Evolutionary conservation across 2,888 invertebrate genomes (phyloP).

Genomic region (Dasypolia templi): DNA sequence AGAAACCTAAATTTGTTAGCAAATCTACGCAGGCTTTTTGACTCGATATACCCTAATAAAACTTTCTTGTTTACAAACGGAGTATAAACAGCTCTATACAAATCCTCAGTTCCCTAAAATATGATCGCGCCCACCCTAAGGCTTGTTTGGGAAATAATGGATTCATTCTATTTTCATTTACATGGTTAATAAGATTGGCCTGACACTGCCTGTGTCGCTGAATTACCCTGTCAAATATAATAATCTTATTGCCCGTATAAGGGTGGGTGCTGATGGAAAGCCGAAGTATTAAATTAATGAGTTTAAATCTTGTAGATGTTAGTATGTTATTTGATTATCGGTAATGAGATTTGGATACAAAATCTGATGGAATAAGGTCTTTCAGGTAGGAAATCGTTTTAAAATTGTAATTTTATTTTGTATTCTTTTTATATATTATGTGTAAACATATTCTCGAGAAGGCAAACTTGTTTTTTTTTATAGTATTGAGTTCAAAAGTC

Average conservation of each 20-base stretch:
- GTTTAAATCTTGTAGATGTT: slow-evolving; percentile 36
- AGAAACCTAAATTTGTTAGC: neutral
- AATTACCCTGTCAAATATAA: slow-evolving; percentile 89
- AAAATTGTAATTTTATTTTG: no score
- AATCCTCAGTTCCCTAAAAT: slow-evolving; percentile 77
- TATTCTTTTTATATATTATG: no score
- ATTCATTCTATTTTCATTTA: slow-evolving; percentile 90
- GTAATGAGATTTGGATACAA: slow-evolving; percentile 21
- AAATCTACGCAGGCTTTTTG: neutral
- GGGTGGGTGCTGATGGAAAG: slow-evolving; percentile 68
- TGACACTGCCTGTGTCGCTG: slow-evolving; percentile 81
- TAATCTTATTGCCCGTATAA: slow-evolving; percentile 75
- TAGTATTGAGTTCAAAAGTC: no score
- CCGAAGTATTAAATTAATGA: slow-evolving; percentile 61
- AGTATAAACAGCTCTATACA: slow-evolving; percentile 73
- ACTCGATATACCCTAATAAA: slow-evolving; percentile 5
- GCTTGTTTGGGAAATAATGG: slow-evolving; percentile 89
- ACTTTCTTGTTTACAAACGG: slow-evolving; percentile 9
- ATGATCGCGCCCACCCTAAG: slow-evolving; percentile 80
- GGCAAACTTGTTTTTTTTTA: no score
- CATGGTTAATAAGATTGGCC: slow-evolving; percentile 88
- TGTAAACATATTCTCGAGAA: no score
- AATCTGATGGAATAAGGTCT: neutral
- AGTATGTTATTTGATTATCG: slow-evolving; percentile 18
- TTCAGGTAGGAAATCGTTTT: neutral